These are phyloP conservation scores for Oreochromis aureus DNA, from an alignment of 2,113 vertebrate genomes.

Conservation along the genomic window DNA sequence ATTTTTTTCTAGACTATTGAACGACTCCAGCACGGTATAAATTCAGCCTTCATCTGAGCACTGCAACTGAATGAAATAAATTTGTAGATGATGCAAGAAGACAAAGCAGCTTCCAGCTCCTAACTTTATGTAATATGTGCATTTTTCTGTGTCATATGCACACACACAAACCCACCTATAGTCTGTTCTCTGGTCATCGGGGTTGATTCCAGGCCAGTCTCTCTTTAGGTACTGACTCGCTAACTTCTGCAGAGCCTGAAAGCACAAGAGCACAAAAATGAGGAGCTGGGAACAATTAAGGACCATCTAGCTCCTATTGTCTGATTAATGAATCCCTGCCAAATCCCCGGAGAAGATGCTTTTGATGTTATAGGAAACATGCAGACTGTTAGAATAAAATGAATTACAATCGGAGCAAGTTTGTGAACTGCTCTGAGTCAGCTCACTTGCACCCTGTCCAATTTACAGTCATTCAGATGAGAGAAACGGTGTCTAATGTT, in stretches of 20 bases:
- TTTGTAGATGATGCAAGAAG: neutral
- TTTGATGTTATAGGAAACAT: neutral
- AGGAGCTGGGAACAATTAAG: neutral
- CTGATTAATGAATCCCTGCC: neutral
- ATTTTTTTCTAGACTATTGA: neutral
- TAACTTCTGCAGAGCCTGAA: constrained; percentile 94
- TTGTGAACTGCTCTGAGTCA: neutral
- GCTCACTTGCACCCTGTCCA: neutral
- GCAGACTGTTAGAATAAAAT: neutral
- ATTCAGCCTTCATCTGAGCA: neutral
- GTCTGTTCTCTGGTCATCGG: constrained; percentile 87
- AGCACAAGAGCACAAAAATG: neutral
- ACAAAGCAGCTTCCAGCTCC: neutral
- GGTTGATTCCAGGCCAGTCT: constrained; percentile 92
- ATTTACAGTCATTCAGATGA: neutral
- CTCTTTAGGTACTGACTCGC: constrained; percentile 95
- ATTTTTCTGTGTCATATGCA: neutral
- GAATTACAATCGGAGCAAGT: neutral
- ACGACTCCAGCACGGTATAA: neutral
- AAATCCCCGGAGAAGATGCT: neutral
- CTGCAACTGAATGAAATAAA: neutral
- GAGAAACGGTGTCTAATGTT: neutral
- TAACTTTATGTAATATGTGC: neutral
- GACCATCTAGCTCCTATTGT: neutral
- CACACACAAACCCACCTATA: constrained; percentile 75